These are phyloP conservation scores for Cheiracanthium punctorium DNA, from an alignment of 2,888 invertebrate species.

Conservation along the genomic window DNA sequence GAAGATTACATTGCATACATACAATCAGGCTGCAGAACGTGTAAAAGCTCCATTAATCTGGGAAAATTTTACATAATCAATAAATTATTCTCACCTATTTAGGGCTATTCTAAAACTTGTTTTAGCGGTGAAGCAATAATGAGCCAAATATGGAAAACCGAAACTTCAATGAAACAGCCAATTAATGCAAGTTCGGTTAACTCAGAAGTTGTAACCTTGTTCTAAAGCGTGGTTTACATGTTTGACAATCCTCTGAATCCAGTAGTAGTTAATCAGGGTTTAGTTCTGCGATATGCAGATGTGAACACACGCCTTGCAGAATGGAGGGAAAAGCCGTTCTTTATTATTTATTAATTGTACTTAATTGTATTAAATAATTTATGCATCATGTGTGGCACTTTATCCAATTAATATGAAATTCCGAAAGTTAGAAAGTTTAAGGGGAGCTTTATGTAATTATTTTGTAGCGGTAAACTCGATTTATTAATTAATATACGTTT, in stretches of 20 bases:
- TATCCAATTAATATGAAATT: neutral
- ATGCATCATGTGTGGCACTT: neutral
- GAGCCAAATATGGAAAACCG: neutral
- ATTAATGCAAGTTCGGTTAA: conserved; percentile 8
- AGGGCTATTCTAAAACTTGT: no score
- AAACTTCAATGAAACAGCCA: neutral
- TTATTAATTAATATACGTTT: no score
- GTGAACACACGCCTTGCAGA: neutral
- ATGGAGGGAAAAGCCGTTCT: neutral
- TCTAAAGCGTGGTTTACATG: conserved; percentile 3
- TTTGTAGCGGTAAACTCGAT: no score
- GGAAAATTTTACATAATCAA: no score
- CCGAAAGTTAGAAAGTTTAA: neutral
- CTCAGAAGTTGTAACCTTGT: neutral
- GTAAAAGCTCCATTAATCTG: no score
- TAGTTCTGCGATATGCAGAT: neutral
- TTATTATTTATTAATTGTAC: neutral
- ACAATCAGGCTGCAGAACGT: no score
- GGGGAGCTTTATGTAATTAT: no score
- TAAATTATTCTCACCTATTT: no score
- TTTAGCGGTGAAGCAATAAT: neutral
- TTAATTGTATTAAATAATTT: neutral
- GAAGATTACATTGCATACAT: no score
- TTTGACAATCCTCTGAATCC: neutral
- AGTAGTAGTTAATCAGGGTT: conserved; percentile 8